Evolutionary conservation across 35 echinoderm and acorn worm genomes (phyloP).

Genomic region (Hemicentrotus pulcherrimus): DNA sequence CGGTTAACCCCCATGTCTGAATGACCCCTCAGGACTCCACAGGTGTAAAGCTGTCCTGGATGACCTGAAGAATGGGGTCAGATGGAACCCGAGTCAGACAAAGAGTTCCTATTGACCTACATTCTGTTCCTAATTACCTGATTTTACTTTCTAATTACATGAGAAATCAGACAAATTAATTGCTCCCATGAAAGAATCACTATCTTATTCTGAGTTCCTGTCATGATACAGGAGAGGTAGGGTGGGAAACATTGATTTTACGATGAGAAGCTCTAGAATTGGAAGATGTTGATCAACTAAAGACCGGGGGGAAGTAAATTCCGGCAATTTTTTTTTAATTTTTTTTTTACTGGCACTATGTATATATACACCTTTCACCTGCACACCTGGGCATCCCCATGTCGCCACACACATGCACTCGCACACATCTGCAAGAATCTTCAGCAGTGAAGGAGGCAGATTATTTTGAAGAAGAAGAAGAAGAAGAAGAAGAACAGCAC

Average conservation of each 20-base stretch:
- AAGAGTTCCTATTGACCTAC: constrained; percentile 22
- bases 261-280: not conserved
- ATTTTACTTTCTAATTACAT: not conserved
- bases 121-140: constrained; percentile 19
- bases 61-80: constrained; percentile 16
- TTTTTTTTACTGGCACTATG: too few relatives aligned
- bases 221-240: not conserved
- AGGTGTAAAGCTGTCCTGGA: not conserved
- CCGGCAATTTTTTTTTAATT: too few relatives aligned
- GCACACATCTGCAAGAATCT: too few relatives aligned
- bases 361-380: too few relatives aligned
- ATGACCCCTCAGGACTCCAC: not conserved
- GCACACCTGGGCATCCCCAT: too few relatives aligned
- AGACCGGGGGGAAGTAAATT: too few relatives aligned
- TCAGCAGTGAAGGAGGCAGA: too few relatives aligned
- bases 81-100: not conserved
- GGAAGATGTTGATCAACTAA: too few relatives aligned
- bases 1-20: not conserved
- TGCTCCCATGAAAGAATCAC: not conserved
- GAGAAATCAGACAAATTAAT: not conserved
- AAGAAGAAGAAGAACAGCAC: too few relatives aligned
- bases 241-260: not conserved
- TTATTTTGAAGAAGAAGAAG: too few relatives aligned
- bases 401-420: too few relatives aligned
- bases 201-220: not conserved